These are phyloP conservation scores for Onthophagus sagittarius DNA, from an alignment of 2,888 invertebrate species.

Conservation along the genomic window DNA sequence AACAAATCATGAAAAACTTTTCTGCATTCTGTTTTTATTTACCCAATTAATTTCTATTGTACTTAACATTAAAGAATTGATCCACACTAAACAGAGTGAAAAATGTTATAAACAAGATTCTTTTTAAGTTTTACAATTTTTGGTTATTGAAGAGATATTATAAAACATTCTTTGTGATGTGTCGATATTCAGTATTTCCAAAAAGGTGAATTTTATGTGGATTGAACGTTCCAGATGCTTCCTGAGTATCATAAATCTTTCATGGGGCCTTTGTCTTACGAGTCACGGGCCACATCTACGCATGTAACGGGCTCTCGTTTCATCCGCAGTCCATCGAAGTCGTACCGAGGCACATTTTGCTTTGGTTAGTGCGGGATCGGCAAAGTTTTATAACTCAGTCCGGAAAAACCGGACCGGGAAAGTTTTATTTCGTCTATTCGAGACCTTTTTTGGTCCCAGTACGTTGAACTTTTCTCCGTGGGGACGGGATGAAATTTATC, in stretches of 20 bases:
- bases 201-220: background rate
- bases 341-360: background rate
- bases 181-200: background rate
- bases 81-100: no score
- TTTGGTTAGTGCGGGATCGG: slow-evolving; percentile 2
- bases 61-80: no score
- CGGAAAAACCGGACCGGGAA: slow-evolving; percentile 11
- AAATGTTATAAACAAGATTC: no score
- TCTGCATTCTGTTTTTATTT: no score
- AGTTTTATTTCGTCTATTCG: slow-evolving; percentile 12
- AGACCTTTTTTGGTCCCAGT: background rate
- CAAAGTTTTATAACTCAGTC: slow-evolving; percentile 31
- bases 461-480: background rate
- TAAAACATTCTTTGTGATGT: background rate
- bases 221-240: slow-evolving; percentile 1
- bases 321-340: slow-evolving; percentile 21
- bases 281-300: slow-evolving; percentile 28
- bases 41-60: no score
- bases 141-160: no score
- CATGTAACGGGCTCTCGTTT: slow-evolving; percentile 32
- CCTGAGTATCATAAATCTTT: slow-evolving; percentile 17
- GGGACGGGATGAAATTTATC: background rate
- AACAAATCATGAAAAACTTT: no score
- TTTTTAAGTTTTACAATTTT: no score
- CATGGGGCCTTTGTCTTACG: slow-evolving; percentile 28